A percentile compares a stretch with the other conserved stretches of the same genome.
These are phyloP conservation scores for Silurus asotus DNA, from an alignment of 2,113 vertebrate species.

Conservation along the genomic window DNA sequence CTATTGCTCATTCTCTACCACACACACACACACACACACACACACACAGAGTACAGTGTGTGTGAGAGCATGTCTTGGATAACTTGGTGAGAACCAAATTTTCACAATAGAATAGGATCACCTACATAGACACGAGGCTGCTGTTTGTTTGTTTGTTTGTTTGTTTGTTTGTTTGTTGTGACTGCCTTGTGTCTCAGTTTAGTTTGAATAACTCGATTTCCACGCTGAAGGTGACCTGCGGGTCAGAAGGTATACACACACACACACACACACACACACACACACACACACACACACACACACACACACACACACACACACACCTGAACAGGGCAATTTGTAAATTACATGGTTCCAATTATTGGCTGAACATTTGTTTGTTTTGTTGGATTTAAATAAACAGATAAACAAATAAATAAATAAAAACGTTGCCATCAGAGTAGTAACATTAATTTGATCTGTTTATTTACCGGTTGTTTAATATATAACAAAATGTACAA, in stretches of 20 bases:
- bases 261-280: conserved; percentile 25
- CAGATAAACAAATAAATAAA: background rate
- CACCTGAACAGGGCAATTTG: background rate
- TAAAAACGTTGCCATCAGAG: background rate
- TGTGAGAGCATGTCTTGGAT: background rate
- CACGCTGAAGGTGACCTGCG: background rate
- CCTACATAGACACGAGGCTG: background rate
- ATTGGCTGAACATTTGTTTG: background rate
- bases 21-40: conserved; percentile 5
- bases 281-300: background rate
- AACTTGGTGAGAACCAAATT: background rate
- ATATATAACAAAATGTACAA: background rate
- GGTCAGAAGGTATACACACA: background rate
- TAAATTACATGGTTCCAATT: background rate
- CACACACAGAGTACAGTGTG: background rate
- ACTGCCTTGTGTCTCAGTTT: background rate
- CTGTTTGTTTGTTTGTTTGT: background rate
- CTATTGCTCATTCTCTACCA: conserved; percentile 70
- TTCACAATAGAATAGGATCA: background rate
- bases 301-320: too few relatives aligned
- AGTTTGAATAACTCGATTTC: background rate
- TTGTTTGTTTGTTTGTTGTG: background rate
- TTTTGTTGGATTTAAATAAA: background rate
- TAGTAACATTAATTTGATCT: background rate
- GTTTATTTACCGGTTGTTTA: background rate